phyloP scores from a whole-genome alignment of 2,797 vertebrate species.

The Botia almorhae region DNA sequence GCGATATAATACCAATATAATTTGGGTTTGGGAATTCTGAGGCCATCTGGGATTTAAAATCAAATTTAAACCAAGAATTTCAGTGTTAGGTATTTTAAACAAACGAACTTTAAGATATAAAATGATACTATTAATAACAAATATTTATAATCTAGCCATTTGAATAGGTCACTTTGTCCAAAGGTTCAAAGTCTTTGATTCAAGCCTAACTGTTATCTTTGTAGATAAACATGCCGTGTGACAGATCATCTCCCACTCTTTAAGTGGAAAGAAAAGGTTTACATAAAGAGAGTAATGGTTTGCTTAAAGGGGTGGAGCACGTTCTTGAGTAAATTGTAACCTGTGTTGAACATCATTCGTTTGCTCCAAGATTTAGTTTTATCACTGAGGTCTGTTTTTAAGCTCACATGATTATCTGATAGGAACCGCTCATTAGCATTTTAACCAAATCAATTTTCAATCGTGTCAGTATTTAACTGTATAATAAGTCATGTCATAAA shows the following conservation, averaged over 20 bases:
- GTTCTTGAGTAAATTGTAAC: neutral
- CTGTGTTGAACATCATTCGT: neutral
- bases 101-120: too few species aligned
- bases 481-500: neutral
- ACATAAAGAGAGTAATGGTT: neutral
- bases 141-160: neutral
- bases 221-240: conserved; percentile 62
- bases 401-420: neutral
- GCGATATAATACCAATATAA: too few species aligned
- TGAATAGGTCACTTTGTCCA: conserved; percentile 3
- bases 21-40: too few species aligned
- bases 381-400: neutral
- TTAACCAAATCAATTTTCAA: too few species aligned
- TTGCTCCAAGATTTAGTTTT: conserved; percentile 6
- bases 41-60: too few species aligned
- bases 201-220: conserved; percentile 49
- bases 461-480: neutral
- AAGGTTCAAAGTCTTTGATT: conserved; percentile 59
- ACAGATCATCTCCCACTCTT: conserved; percentile 8
- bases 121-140: neutral
- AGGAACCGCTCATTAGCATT: neutral
- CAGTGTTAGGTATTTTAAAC: too few species aligned
- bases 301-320: neutral
- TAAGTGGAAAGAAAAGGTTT: neutral
- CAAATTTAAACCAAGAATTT: too few species aligned